phyloP scores from a whole-genome alignment of 2,888 invertebrate species.

The Branchellion lobata region DNA sequence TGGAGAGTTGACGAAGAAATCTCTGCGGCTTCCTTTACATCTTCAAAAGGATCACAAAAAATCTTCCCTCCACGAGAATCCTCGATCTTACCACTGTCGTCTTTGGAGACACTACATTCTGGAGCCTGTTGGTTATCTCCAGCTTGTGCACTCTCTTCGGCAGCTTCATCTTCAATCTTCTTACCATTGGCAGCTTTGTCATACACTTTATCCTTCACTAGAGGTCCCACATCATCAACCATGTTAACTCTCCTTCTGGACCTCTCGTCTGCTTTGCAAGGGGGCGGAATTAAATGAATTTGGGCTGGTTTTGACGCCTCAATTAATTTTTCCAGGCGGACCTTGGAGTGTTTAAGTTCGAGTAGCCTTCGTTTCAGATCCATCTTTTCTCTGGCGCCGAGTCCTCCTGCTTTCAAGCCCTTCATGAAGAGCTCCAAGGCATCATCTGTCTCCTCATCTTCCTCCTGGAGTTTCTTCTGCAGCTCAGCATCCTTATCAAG shows the following conservation, averaged over 20 bases:
- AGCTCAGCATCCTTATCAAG: constrained; percentile 59
- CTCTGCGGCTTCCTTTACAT: not conserved
- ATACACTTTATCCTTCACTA: not conserved
- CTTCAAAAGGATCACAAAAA: too few species aligned
- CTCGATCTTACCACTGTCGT: not conserved
- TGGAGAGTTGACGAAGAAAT: not conserved
- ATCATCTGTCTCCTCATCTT: constrained; percentile 65
- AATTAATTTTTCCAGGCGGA: constrained; percentile 71
- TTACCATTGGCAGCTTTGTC: not conserved
- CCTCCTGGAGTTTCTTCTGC: not conserved
- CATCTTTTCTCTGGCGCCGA: constrained; percentile 63
- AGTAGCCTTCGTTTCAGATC: constrained; percentile 67
- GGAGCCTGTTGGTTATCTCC: not conserved
- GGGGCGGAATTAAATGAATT: not conserved
- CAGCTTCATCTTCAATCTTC: constrained; percentile 6
- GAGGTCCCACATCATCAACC: not conserved
- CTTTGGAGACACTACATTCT: not conserved
- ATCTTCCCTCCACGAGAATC: too few species aligned
- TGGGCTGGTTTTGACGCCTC: constrained; percentile 67
- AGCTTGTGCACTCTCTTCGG: not conserved
- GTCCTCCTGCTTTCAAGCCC: constrained; percentile 61
- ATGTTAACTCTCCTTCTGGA: not conserved
- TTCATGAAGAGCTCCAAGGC: constrained; percentile 81
- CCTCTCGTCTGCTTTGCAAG: constrained; percentile 48
- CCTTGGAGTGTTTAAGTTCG: constrained; percentile 72